These are phyloP conservation scores for Orius insidiosus DNA, from an alignment of 1,140 invertebrate genomes.

Conservation along the genomic window DNA sequence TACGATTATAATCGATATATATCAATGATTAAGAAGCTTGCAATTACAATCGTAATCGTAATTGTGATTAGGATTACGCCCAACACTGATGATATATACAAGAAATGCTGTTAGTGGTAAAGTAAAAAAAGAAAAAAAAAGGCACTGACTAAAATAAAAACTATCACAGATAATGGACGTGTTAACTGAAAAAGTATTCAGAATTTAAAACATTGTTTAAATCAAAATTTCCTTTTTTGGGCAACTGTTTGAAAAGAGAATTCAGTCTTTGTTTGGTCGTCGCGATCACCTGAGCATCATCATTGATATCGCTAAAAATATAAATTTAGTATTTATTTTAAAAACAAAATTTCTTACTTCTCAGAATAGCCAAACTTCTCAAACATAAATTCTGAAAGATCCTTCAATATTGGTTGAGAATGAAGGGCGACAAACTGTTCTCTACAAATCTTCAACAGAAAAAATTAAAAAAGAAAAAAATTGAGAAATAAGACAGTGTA, in stretches of 20 bases:
- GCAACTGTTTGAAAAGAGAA: constrained; percentile 38
- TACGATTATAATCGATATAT: too few relatives aligned
- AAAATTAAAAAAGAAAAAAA: constrained; percentile 22
- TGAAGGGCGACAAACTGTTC: constrained; percentile 93
- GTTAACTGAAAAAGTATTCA: constrained; percentile 64
- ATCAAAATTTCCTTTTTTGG: constrained; percentile 55
- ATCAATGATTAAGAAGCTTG: too few relatives aligned
- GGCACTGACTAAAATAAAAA: too few relatives aligned
- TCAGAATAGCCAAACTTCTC: constrained; percentile 21
- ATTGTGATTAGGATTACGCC: too few relatives aligned
- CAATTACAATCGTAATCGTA: too few relatives aligned
- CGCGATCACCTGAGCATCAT: constrained; percentile 10
- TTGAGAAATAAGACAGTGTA: too few relatives aligned
- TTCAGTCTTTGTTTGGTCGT: constrained; percentile 33
- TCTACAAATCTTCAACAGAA: constrained; percentile 84
- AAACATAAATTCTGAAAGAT: constrained; percentile 61
- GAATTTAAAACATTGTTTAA: constrained; percentile 56
- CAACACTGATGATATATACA: too few relatives aligned
- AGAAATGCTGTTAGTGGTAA: too few relatives aligned
- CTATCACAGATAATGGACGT: neutral
- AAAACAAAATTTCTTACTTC: constrained; percentile 20
- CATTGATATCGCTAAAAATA: neutral
- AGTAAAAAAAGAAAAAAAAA: too few relatives aligned
- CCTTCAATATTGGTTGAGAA: constrained; percentile 76
- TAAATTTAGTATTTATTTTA: neutral